Base-by-base conservation (phyloP, 2,888 invertebrate species). In the Muschampia plurimacula region DNA sequence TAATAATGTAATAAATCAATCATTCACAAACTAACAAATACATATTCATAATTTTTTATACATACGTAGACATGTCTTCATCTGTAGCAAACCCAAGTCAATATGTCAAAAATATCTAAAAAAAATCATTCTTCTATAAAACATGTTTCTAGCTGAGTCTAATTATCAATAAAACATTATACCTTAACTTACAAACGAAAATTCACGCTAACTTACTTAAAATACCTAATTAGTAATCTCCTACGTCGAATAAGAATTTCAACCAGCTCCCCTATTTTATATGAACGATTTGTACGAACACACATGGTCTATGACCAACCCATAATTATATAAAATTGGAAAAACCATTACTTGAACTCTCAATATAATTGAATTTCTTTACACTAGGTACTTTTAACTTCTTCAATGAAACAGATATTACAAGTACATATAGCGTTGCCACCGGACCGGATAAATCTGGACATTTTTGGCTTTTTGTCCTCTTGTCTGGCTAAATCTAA, bases 101-200 rank as follows among this genome's bases (percentile, higher is more conserved):
- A 62, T 46, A 69, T 63, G 55, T 73, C 12, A 46, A 60, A 63
- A 69, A 55, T 67, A 36, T 70, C 69, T 69, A 69, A 62, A 66
- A 65, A 70, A 63, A 66, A 65, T 67, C 73, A 44, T 55, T 13
- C 39, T 44, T 79, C 82, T 85, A 85, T 76, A 68, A 73, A 74
- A 74, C 82, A 80, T 76, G 79, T 81, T 91, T 90, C 91, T 92
- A 91, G 89, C 89, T 79, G 85, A 85, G 84, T 79, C 90, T 91
- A 91, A 81, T 59, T 28, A 75, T 73, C 69, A 75, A 80, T 77
- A 81, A 82, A 80, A 80, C 82, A 83, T 82, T 79, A 81, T 75
- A 73, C 74, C 84, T 83, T 82, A 83, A 69, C 69, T 77, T 77
- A 86, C 79, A 89, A 88, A 86, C 84, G 83, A 70, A 84, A 85